These are phyloP conservation scores for Sphyrna mokarran DNA, from an alignment of 2,113 vertebrate genomes.

Conservation along the genomic window DNA sequence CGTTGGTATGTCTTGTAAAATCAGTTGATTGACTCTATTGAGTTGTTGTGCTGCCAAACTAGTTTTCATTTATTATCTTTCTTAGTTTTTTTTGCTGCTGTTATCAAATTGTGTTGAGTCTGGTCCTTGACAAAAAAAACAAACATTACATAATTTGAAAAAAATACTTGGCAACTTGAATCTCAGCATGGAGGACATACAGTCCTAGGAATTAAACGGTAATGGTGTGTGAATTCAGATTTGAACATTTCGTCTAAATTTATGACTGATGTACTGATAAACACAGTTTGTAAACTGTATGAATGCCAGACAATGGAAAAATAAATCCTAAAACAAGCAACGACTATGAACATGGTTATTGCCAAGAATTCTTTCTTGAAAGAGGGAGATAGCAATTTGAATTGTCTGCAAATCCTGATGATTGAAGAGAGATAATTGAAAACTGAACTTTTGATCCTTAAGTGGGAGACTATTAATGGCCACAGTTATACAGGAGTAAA, in stretches of 20 bases:
- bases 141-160: constrained; percentile 17
- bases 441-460: background rate
- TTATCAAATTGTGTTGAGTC: background rate
- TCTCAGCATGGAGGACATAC: background rate
- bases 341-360: background rate
- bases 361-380: background rate
- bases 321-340: background rate
- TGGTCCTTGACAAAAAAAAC: background rate
- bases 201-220: constrained; percentile 19
- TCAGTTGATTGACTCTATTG: background rate
- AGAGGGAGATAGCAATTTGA: background rate
- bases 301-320: background rate
- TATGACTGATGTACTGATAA: constrained; percentile 5
- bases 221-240: constrained; percentile 17
- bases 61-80: background rate
- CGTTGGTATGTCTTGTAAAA: background rate
- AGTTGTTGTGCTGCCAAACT: background rate
- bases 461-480: background rate
- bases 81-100: background rate
- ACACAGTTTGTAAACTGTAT: background rate
- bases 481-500: background rate
- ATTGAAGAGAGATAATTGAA: background rate
- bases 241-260: constrained; percentile 15
- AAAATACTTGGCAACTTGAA: constrained; percentile 9
- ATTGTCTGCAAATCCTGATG: background rate